These are phyloP conservation scores for Ariolimax columbianus DNA, from an alignment of 2,888 invertebrate genomes.

Conservation along the genomic window DNA sequence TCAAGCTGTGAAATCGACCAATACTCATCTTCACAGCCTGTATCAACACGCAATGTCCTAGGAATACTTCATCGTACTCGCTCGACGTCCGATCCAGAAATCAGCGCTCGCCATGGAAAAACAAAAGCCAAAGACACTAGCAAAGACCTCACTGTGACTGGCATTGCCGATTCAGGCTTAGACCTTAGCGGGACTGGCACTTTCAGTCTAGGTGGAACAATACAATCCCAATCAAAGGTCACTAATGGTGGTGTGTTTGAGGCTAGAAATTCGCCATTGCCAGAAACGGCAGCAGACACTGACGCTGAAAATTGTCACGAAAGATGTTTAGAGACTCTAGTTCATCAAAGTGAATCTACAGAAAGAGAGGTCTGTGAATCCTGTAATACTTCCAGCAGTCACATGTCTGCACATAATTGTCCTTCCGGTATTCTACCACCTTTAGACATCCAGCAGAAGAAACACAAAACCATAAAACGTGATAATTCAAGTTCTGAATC, in stretches of 20 bases:
- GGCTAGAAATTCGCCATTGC: neutral
- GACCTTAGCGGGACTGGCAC: constrained; percentile 60
- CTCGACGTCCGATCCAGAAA: constrained; percentile 64
- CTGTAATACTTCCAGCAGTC: neutral
- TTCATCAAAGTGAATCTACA: neutral
- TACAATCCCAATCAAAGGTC: neutral
- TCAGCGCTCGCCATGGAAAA: constrained; percentile 41
- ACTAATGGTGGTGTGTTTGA: neutral
- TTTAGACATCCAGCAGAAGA: neutral
- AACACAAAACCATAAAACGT: neutral
- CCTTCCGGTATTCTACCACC: neutral
- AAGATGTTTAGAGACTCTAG: neutral
- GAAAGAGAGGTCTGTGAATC: neutral
- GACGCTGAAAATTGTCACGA: neutral
- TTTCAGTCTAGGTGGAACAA: constrained; percentile 10
- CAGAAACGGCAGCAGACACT: neutral
- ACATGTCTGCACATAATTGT: neutral
- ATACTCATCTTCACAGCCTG: constrained; percentile 71
- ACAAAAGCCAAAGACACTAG: neutral
- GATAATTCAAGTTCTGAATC: neutral
- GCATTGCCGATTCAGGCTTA: constrained; percentile 66
- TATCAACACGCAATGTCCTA: constrained; percentile 60
- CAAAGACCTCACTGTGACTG: constrained; percentile 52
- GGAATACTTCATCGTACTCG: constrained; percentile 51
- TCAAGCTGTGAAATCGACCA: constrained; percentile 68